Percentiles rank a stretch among this genome's conserved stretches.
These are phyloP conservation scores for Rhinoraja longicauda DNA, from an alignment of 2,797 vertebrate genomes.

Conservation along the genomic window DNA sequence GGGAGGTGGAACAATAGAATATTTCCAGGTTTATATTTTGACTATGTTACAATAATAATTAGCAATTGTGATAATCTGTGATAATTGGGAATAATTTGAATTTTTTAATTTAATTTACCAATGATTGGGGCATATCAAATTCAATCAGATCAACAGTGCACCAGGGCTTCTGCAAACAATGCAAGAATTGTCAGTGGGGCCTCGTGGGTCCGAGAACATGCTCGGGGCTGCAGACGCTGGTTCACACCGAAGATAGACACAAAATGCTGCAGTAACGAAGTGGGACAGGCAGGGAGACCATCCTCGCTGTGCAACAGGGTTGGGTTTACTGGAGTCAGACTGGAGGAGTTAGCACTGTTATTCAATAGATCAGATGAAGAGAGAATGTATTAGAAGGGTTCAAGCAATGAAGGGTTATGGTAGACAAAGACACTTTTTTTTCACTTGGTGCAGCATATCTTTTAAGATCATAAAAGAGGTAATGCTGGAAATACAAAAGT, in stretches of 20 bases:
- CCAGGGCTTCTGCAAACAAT: neutral
- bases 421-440: neutral
- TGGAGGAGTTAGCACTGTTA: neutral
- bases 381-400: neutral
- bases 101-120: neutral
- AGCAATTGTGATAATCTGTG: neutral
- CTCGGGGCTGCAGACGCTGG: too few species aligned
- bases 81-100: neutral
- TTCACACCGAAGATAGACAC: too few species aligned
- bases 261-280: too few species aligned
- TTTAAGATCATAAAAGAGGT: too few species aligned
- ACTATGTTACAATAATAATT: neutral
- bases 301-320: neutral
- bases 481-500: too few species aligned
- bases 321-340: neutral
- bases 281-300: neutral
- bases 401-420: neutral
- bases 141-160: neutral
- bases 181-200: neutral
- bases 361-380: neutral
- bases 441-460: neutral
- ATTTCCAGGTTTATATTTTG: neutral
- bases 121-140: neutral
- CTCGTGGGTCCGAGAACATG: neutral
- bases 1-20: neutral